Conservation (phyloP, 2,113 vertebrate species). For the Vireo altiloquus region DNA sequence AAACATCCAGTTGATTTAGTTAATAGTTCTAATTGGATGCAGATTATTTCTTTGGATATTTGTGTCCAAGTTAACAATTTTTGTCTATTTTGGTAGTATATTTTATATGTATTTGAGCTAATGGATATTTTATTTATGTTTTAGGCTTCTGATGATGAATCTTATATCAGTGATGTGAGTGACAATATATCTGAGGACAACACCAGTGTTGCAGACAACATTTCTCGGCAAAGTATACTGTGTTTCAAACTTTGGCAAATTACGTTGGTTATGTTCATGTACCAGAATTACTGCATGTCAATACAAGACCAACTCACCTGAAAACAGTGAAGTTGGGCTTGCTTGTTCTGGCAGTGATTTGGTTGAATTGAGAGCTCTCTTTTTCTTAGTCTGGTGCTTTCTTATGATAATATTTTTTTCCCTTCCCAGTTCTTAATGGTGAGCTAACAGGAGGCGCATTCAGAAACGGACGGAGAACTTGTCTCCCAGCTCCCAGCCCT, state of each 20-base stretch:
- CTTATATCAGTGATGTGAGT: conserved; percentile 98
- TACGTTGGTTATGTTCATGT: neutral
- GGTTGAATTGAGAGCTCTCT: neutral
- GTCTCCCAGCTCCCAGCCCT: conserved; percentile 89
- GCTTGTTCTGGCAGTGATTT: neutral
- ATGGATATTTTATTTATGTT: conserved; percentile 19
- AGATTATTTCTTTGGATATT: neutral
- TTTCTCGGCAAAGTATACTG: conserved; percentile 94
- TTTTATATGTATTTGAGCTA: neutral
- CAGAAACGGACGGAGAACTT: conserved; percentile 91
- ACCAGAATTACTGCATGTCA: neutral
- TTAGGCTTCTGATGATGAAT: conserved; percentile 97
- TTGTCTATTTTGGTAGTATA: neutral
- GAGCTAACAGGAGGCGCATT: conserved; percentile 92
- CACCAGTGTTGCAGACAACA: conserved; percentile 94
- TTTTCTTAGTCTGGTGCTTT: neutral
- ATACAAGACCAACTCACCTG: neutral
- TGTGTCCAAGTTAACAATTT: neutral
- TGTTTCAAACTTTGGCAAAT: conserved; percentile 28
- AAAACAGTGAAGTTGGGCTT: neutral
- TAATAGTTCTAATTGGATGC: neutral
- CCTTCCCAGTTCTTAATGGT: conserved; percentile 87
- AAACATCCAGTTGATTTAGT: neutral
- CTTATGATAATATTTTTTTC: neutral
- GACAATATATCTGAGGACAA: conserved; percentile 99